Conservation (phyloP, 2,797 vertebrate species). For the Sebastes variabilis region DNA sequence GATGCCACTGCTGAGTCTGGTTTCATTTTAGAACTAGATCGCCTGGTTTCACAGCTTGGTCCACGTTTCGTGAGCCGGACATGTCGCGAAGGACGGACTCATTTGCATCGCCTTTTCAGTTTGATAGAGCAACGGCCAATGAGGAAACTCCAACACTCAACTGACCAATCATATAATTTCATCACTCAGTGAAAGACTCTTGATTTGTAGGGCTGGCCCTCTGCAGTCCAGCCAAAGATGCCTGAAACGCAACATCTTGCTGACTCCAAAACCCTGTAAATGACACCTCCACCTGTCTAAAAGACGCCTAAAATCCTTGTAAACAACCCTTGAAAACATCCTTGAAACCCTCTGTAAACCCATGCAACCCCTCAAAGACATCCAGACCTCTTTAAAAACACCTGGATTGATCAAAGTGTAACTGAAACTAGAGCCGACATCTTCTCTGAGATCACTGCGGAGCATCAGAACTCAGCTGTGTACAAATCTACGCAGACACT, state of each 20-base stretch:
- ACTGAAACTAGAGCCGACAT: background rate
- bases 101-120: too few species aligned
- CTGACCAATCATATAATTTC: too few species aligned
- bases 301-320: background rate
- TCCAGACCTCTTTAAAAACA: background rate
- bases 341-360: background rate
- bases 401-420: background rate
- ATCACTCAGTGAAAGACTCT: too few species aligned
- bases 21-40: too few species aligned
- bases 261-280: background rate
- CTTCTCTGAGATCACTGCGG: background rate
- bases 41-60: too few species aligned
- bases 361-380: background rate
- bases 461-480: constrained; percentile 15
- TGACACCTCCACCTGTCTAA: background rate
- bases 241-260: background rate
- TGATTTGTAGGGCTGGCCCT: too few species aligned
- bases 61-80: too few species aligned
- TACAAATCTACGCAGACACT: constrained; percentile 25
- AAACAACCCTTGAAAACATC: background rate
- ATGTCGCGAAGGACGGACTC: too few species aligned
- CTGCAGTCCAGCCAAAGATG: too few species aligned
- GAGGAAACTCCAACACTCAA: too few species aligned
- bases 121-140: too few species aligned
- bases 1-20: too few species aligned